phyloP scores from a whole-genome alignment of 2,888 invertebrate species.

The Exocentrus adspersus region DNA sequence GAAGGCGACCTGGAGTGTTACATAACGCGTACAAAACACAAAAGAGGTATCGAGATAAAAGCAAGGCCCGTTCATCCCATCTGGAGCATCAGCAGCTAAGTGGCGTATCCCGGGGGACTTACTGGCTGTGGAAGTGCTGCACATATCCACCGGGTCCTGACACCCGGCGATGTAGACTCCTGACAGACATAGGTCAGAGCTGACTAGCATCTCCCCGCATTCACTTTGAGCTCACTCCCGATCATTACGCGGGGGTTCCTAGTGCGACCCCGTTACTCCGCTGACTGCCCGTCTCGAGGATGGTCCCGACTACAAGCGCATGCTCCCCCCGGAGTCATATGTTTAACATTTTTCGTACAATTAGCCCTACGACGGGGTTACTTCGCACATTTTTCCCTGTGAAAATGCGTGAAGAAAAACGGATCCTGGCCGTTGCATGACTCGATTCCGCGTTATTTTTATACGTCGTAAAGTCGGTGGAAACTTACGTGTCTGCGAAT shows the following conservation, averaged over 20 bases:
- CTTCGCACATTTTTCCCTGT: neutral
- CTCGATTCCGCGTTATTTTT: neutral
- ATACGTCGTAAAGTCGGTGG: neutral
- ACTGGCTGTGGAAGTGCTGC: conserved; percentile 64
- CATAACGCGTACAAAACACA: conserved; percentile 12
- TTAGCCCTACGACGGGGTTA: conserved; percentile 31
- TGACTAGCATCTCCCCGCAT: conserved; percentile 63
- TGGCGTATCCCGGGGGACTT: conserved; percentile 51
- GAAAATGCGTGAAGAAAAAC: neutral
- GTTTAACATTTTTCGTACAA: conserved; percentile 44
- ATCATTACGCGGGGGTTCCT: conserved; percentile 61
- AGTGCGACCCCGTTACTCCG: conserved; percentile 60
- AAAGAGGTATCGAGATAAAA: conserved; percentile 21
- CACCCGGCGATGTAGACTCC: conserved; percentile 65
- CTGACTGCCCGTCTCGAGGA: conserved; percentile 54
- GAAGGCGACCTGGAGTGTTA: conserved; percentile 4
- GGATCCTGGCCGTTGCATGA: neutral
- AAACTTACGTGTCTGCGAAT: neutral
- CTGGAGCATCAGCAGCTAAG: conserved; percentile 30
- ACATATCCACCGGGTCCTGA: conserved; percentile 65
- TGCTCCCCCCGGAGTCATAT: conserved; percentile 49
- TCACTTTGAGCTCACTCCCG: conserved; percentile 60
- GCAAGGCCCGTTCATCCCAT: conserved; percentile 21
- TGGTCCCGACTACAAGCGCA: conserved; percentile 51
- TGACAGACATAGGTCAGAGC: conserved; percentile 64